Conservation (phyloP, 2,888 invertebrate genomes). For the Troglohyphantes excavatus region DNA sequence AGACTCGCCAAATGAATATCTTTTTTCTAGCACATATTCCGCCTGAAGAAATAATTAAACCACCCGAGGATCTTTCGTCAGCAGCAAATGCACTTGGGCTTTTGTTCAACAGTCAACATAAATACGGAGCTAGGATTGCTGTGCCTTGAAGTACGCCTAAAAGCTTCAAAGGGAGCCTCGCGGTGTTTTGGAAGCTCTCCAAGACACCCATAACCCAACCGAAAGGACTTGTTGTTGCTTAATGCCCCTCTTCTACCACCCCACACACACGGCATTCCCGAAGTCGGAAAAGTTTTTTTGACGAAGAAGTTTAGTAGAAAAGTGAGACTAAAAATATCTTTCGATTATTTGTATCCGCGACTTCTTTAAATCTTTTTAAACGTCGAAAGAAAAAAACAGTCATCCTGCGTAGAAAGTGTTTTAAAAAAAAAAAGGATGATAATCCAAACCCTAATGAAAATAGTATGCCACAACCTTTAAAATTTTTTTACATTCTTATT, state of each 20-base stretch:
- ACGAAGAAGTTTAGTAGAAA: too few relatives aligned
- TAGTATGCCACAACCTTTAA: too few relatives aligned
- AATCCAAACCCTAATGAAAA: too few relatives aligned
- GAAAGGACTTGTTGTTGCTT: constrained; percentile 1
- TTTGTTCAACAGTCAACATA: neutral
- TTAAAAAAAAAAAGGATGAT: too few relatives aligned
- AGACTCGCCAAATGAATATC: neutral
- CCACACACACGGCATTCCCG: neutral
- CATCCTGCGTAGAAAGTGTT: too few relatives aligned
- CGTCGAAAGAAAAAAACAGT: too few relatives aligned
- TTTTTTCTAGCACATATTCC: neutral
- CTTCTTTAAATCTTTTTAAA: too few relatives aligned
- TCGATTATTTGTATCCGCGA: too few relatives aligned
- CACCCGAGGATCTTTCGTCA: neutral
- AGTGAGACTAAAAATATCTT: too few relatives aligned
- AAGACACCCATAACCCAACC: neutral
- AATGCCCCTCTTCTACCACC: neutral
- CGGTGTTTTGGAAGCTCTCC: neutral
- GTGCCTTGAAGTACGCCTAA: neutral
- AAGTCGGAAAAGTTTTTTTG: too few relatives aligned
- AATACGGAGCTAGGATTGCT: neutral
- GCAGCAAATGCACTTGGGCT: neutral
- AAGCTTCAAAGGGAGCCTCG: neutral
- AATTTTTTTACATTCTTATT: too few relatives aligned
- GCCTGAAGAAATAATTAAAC: neutral